phyloP scores from a whole-genome alignment of 2,888 invertebrate species.

The Strigamia transsilvanica region DNA sequence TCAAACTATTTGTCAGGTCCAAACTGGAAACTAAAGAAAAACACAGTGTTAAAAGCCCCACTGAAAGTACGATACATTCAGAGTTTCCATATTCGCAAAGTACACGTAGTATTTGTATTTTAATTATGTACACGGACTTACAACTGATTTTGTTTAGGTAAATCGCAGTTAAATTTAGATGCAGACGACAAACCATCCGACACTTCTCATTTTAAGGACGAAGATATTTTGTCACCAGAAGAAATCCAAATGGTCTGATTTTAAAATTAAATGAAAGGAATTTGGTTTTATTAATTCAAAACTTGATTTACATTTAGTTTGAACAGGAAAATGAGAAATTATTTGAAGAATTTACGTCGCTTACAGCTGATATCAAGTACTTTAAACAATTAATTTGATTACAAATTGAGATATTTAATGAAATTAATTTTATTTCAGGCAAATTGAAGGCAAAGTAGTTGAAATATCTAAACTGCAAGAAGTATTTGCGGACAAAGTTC shows the following conservation, averaged over 20 bases:
- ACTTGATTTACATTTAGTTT: conserved; percentile 66
- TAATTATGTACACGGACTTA: too few species aligned
- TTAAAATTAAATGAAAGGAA: neutral
- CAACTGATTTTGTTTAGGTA: neutral
- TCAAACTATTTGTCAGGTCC: conserved; percentile 56
- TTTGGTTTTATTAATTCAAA: too few species aligned
- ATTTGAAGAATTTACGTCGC: conserved; percentile 84
- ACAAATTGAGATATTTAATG: neutral
- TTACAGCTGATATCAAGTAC: conserved; percentile 89
- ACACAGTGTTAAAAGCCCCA: neutral
- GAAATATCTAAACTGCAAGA: conserved; percentile 96
- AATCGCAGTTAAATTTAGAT: conserved; percentile 34
- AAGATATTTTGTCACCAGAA: conserved; percentile 74
- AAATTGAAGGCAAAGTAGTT: conserved; percentile 78
- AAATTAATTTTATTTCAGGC: conserved; percentile 59
- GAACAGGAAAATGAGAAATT: conserved; percentile 89
- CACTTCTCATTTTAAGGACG: neutral
- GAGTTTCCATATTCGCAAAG: conserved; percentile 7
- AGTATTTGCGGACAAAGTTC: conserved; percentile 92
- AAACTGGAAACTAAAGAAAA: conserved; percentile 58
- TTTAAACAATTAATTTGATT: conserved; percentile 67
- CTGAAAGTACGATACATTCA: neutral
- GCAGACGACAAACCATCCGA: conserved; percentile 57
- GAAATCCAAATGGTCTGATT: conserved; percentile 79
- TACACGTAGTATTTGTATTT: neutral